A percentile compares a stretch with the other conserved stretches of the same genome.
Evolutionary conservation across 2,797 vertebrate species (phyloP).

Genomic region (Schizopygopsis malacanthus): DNA sequence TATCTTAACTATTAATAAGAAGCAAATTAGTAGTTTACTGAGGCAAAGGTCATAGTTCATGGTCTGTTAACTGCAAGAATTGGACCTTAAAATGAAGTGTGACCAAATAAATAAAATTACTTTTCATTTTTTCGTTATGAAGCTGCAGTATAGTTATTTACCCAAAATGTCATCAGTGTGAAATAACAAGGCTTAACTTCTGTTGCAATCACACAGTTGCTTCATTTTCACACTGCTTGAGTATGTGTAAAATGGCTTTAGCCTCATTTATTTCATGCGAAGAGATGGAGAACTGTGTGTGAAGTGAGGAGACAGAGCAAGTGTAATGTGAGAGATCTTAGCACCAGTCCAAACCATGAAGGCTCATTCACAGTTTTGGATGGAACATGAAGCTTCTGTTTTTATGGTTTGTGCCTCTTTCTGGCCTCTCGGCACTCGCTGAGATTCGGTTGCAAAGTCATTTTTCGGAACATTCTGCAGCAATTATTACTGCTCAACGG

Average conservation of each 20-base stretch:
- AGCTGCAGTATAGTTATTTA: background rate
- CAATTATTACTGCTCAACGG: constrained; percentile 51
- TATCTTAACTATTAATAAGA: too few species aligned
- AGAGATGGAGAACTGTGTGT: background rate
- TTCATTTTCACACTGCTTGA: background rate
- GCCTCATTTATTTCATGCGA: background rate
- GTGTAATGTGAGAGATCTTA: constrained; percentile 34
- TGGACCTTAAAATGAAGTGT: too few species aligned
- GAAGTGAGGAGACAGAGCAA: background rate
- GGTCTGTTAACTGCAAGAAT: too few species aligned
- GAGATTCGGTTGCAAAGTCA: constrained; percentile 35
- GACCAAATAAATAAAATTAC: too few species aligned
- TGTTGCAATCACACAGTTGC: background rate
- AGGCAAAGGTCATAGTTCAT: background rate
- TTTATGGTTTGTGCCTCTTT: constrained; percentile 31
- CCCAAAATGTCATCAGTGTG: background rate
- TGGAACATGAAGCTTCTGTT: constrained; percentile 45
- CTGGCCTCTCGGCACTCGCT: constrained; percentile 48
- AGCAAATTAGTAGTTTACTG: background rate
- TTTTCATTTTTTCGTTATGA: background rate
- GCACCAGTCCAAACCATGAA: constrained; percentile 40
- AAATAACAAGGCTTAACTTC: background rate
- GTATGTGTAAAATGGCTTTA: background rate
- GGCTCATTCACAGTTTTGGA: constrained; percentile 41
- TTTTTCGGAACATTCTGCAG: constrained; percentile 43